Conservation (phyloP, 2,888 invertebrate genomes). For the Conus canariensis region DNA sequence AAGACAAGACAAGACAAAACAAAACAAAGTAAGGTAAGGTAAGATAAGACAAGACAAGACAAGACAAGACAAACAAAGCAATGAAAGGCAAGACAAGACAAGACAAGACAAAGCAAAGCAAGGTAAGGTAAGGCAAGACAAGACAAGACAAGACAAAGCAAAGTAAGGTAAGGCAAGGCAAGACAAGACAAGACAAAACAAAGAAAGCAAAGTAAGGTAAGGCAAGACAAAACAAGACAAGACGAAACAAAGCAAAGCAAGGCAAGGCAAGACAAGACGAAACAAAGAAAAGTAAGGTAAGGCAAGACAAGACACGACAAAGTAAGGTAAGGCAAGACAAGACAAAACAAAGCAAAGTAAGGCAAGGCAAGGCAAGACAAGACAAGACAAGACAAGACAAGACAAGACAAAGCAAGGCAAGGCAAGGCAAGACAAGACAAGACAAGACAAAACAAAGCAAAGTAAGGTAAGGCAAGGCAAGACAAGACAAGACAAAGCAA, state of each 20-base stretch:
- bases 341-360: too few species aligned
- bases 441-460: not conserved
- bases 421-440: not conserved
- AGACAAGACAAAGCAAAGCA: too few species aligned
- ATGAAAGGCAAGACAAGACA: too few species aligned
- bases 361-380: too few species aligned
- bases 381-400: not conserved
- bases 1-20: not conserved
- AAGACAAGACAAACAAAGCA: not conserved
- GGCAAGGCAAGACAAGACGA: not conserved
- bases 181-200: too few species aligned
- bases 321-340: too few species aligned
- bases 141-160: too few species aligned
- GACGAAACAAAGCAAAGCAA: not conserved
- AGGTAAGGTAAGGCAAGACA: too few species aligned
- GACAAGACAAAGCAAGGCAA: not conserved
- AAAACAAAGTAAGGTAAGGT: not conserved
- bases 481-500: not conserved
- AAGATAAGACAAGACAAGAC: too few species aligned
- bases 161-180: too few species aligned
- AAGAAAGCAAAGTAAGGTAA: not conserved
- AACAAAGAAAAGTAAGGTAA: not conserved
- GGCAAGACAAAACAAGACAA: too few species aligned
- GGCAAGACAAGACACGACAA: too few species aligned
- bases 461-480: not conserved